A percentile compares a stretch with the other conserved stretches of the same genome.
Evolutionary conservation across 1,140 invertebrate genomes (phyloP).

Genomic region (Drosophila varians): DNA sequence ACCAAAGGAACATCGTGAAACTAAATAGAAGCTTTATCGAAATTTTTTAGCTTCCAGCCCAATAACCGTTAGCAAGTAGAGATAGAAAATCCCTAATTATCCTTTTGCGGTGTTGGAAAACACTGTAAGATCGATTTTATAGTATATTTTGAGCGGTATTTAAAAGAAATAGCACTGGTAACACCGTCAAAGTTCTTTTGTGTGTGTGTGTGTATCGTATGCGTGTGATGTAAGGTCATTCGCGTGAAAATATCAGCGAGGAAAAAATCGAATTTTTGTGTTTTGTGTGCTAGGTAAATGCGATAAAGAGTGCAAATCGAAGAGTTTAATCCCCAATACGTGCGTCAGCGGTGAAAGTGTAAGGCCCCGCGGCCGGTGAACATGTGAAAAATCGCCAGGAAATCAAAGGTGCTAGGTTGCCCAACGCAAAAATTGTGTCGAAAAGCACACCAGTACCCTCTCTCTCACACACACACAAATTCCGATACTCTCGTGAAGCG

Average conservation of each 20-base stretch:
- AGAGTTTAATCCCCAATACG: constrained; percentile 34
- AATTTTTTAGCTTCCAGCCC: too few relatives aligned
- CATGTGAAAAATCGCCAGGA: constrained; percentile 45
- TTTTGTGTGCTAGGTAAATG: constrained; percentile 82
- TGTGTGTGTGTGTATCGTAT: constrained; percentile 68
- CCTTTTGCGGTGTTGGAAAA: constrained; percentile 10
- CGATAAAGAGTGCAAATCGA: constrained; percentile 56
- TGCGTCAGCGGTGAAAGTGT: constrained; percentile 45
- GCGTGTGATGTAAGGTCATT: constrained; percentile 77
- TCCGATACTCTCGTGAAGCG: constrained; percentile 20
- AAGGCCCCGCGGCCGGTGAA: constrained; percentile 24
- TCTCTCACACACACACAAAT: constrained; percentile 11
- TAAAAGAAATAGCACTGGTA: not conserved
- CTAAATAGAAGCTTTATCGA: too few relatives aligned
- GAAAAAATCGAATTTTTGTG: constrained; percentile 82
- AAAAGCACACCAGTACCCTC: constrained; percentile 61
- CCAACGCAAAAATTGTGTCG: constrained; percentile 61
- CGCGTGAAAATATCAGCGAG: constrained; percentile 76
- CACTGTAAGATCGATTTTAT: not conserved
- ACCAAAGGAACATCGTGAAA: too few relatives aligned
- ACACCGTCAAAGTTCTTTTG: constrained; percentile 15
- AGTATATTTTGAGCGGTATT: constrained; percentile 21
- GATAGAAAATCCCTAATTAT: not conserved
- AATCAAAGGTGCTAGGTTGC: constrained; percentile 43
- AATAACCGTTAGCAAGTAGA: not conserved